Percentiles rank a stretch among this genome's conserved stretches.
Conservation (phyloP, 2,797 vertebrate genomes). For the Clarias laeviceps region DNA sequence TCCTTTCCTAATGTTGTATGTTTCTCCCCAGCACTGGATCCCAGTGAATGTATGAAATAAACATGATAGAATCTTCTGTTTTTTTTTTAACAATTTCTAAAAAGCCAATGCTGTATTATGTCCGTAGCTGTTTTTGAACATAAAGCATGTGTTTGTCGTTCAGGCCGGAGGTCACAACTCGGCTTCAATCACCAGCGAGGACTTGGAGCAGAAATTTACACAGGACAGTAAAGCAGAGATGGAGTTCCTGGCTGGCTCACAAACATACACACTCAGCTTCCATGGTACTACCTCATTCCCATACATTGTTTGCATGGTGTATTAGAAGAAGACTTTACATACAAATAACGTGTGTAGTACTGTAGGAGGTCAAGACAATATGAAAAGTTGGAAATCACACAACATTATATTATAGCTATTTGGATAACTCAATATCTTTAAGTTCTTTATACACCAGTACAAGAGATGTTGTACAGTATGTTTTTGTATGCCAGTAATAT, state of each 20-base stretch:
- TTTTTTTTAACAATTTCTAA: not conserved
- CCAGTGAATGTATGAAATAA: not conserved
- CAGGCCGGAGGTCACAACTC: slow-evolving; percentile 50
- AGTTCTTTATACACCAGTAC: too few species aligned
- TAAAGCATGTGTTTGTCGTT: not conserved
- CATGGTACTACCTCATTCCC: slow-evolving; percentile 57
- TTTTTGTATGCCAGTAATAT: too few species aligned
- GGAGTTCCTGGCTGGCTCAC: slow-evolving; percentile 68
- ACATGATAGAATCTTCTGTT: not conserved
- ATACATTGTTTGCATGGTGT: not conserved
- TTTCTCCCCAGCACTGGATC: not conserved
- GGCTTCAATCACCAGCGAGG: slow-evolving; percentile 61
- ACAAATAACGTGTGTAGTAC: not conserved
- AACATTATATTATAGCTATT: not conserved
- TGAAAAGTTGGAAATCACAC: not conserved
- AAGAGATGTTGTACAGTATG: too few species aligned
- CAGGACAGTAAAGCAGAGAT: slow-evolving; percentile 59
- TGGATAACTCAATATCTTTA: too few species aligned
- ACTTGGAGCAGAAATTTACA: slow-evolving; percentile 70
- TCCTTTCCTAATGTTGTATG: not conserved
- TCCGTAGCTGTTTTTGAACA: not conserved
- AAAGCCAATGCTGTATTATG: not conserved
- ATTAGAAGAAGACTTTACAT: not conserved
- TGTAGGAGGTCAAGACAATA: not conserved
- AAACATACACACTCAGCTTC: slow-evolving; percentile 71